Percentiles rank a stretch among this genome's conserved stretches.
phyloP scores from a whole-genome alignment of 2,113 vertebrate genomes.

The Prinia subflava region DNA sequence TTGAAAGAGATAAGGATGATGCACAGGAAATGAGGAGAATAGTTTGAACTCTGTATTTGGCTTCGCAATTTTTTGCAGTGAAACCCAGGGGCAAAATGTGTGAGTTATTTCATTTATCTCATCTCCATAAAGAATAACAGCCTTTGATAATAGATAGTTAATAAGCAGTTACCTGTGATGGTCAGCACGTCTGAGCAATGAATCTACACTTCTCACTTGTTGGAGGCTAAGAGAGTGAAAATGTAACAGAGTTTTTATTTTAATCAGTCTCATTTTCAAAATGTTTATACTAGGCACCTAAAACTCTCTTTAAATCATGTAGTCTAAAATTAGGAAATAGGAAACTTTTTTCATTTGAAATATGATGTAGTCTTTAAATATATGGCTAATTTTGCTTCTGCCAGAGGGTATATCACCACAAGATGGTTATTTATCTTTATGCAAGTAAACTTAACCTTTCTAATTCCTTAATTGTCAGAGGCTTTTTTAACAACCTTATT shows the following conservation, averaged over 20 bases:
- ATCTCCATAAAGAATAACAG: neutral
- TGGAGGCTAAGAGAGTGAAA: neutral
- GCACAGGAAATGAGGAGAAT: rapidly evolving
- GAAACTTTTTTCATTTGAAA: neutral
- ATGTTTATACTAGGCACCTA: neutral
- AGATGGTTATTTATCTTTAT: neutral
- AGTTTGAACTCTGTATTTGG: neutral
- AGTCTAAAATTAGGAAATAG: neutral
- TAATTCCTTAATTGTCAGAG: neutral
- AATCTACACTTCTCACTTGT: neutral
- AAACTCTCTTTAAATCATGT: neutral
- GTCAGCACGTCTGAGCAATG: neutral
- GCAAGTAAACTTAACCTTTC: neutral
- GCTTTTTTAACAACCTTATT: neutral
- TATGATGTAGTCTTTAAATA: neutral
- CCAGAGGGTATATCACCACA: neutral
- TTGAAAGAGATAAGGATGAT: neutral
- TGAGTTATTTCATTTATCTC: neutral
- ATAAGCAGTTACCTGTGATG: neutral
- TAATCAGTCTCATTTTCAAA: neutral
- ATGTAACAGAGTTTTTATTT: neutral
- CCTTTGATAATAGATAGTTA: neutral
- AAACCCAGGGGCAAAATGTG: neutral
- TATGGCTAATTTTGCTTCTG: neutral
- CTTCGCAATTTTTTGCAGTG: neutral